Evolutionary conservation across 35 echinoderm and acorn worm genomes (phyloP).

Genomic region (Heliocidaris erythrogramma): DNA sequence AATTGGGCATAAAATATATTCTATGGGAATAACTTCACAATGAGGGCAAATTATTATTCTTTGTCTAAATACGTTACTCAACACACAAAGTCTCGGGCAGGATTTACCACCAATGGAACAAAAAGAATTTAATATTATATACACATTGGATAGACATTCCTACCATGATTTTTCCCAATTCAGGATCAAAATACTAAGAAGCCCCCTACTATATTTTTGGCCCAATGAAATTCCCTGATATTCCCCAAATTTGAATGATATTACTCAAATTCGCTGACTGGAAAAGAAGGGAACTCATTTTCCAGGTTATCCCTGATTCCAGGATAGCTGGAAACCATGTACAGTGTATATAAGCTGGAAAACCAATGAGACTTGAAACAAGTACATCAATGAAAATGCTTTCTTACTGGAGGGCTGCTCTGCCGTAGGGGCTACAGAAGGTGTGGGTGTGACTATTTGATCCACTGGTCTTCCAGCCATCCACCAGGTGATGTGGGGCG

Average conservation of each 20-base stretch:
- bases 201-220: too few species aligned
- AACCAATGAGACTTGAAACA: too few species aligned
- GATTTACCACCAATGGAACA: too few species aligned
- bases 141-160: too few species aligned
- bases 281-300: background rate
- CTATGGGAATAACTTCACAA: background rate
- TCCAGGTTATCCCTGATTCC: background rate
- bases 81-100: too few species aligned
- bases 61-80: background rate
- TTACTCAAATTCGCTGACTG: background rate
- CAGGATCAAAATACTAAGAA: too few species aligned
- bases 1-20: background rate
- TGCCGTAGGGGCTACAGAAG: background rate
- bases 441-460: background rate
- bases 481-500: conserved; percentile 23
- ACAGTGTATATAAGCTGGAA: too few species aligned
- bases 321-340: too few species aligned
- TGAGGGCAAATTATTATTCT: background rate
- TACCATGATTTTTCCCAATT: too few species aligned
- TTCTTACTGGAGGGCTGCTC: background rate
- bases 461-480: background rate
- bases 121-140: too few species aligned
- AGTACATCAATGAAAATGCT: background rate
- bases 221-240: too few species aligned
- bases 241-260: background rate